These are phyloP conservation scores for Chymomyza costata DNA, from an alignment of 1,140 invertebrate species.

Conservation along the genomic window DNA sequence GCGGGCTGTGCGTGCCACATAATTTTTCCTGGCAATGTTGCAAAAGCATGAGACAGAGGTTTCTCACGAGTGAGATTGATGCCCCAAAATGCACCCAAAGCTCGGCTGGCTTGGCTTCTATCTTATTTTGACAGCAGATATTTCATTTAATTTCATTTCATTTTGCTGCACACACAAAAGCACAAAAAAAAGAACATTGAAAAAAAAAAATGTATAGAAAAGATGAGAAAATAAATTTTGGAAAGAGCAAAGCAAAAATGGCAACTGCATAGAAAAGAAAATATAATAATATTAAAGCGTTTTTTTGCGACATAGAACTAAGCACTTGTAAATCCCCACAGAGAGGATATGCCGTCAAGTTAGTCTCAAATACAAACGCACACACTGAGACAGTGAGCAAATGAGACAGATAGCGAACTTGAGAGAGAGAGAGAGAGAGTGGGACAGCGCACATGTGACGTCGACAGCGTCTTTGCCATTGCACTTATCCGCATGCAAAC, in stretches of 20 bases:
- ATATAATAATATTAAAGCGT: conserved; percentile 73
- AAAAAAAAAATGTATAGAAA: conserved; percentile 34
- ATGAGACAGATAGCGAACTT: neutral
- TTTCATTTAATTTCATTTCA: conserved; percentile 63
- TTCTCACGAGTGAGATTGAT: too few species aligned
- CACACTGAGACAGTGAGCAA: conserved; percentile 11
- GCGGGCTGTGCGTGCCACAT: too few species aligned
- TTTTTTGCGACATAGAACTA: conserved; percentile 72
- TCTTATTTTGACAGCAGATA: conserved; percentile 30
- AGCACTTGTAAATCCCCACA: conserved; percentile 74
- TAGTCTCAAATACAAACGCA: conserved; percentile 68
- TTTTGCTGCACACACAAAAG: conserved; percentile 8
- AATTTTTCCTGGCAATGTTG: too few species aligned
- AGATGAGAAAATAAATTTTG: neutral
- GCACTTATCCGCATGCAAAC: conserved; percentile 66
- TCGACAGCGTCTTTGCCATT: conserved; percentile 8
- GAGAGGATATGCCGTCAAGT: conserved; percentile 73
- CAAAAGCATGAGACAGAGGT: too few species aligned
- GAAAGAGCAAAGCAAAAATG: conserved; percentile 10
- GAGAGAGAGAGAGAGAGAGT: conserved; percentile 6
- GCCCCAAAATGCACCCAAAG: too few species aligned
- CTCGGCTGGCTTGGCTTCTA: conserved; percentile 18
- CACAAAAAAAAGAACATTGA: conserved; percentile 24
- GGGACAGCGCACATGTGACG: conserved; percentile 35
- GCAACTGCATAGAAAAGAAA: conserved; percentile 63